These are phyloP conservation scores for Brachionus asplanchnoidis DNA, from an alignment of 1,140 invertebrate genomes.

Conservation along the genomic window DNA sequence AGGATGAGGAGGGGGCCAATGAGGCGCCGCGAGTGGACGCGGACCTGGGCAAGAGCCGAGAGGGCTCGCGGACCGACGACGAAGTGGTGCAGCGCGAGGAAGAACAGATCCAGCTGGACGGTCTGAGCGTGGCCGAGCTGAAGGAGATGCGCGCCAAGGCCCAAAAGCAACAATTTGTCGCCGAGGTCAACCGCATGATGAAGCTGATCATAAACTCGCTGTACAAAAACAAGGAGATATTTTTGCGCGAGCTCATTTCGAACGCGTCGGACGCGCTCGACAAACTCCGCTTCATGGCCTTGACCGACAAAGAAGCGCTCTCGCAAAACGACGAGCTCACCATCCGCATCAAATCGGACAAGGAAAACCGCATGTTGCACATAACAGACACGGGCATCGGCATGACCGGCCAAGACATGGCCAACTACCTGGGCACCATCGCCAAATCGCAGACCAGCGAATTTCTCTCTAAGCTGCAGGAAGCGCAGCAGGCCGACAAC, in stretches of 20 bases:
- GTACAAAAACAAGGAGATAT: slow-evolving; percentile 97
- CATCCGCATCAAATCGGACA: slow-evolving; percentile 67
- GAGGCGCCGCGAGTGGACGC: slow-evolving; percentile 61
- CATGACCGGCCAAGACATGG: slow-evolving; percentile 90
- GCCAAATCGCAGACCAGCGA: slow-evolving; percentile 98
- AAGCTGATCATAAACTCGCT: slow-evolving; percentile 97
- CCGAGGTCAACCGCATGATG: slow-evolving; percentile 98
- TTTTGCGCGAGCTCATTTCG: slow-evolving; percentile 90
- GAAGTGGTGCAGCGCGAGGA: slow-evolving; percentile 70
- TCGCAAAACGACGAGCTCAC: slow-evolving; percentile 31
- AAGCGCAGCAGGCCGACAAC: slow-evolving; percentile 17
- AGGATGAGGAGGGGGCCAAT: slow-evolving; percentile 28
- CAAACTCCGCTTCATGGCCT: slow-evolving; percentile 70
- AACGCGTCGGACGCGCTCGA: slow-evolving; percentile 64
- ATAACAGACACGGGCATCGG: slow-evolving; percentile 95
- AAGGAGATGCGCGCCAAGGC: slow-evolving; percentile 83
- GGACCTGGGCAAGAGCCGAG: slow-evolving; percentile 71
- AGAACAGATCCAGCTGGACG: slow-evolving; percentile 93
- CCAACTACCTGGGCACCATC: slow-evolving; percentile 96
- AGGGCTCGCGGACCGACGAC: slow-evolving; percentile 71
- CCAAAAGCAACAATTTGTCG: slow-evolving; percentile 85
- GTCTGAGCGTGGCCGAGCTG: slow-evolving; percentile 80
- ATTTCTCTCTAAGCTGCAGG: slow-evolving; percentile 82
- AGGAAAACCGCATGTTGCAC: slow-evolving; percentile 85
- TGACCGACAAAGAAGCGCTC: slow-evolving; percentile 54